Conservation (phyloP, 2,113 vertebrate genomes). For the Chitala chitala region DNA sequence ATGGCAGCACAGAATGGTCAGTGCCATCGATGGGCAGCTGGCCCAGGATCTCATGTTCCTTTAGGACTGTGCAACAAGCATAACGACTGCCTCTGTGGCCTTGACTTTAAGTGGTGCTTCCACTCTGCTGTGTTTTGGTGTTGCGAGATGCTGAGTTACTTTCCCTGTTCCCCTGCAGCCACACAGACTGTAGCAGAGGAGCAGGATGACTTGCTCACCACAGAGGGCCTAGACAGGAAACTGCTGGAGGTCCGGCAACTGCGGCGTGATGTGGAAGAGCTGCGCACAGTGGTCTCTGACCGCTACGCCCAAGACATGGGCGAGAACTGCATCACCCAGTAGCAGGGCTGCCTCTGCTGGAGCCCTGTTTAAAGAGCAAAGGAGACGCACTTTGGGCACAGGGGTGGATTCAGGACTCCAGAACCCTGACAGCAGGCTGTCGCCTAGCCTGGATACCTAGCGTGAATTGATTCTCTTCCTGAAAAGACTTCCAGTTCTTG, state of each 20-base stretch:
- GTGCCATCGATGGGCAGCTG: too few relatives aligned
- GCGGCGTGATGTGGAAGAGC: constrained; percentile 82
- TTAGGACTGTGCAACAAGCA: too few relatives aligned
- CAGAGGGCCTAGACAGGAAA: constrained; percentile 77
- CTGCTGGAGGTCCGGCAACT: constrained; percentile 79
- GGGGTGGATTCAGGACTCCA: neutral
- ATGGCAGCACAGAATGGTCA: too few relatives aligned
- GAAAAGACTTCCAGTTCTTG: neutral
- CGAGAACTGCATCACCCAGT: constrained; percentile 93
- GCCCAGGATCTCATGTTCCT: too few relatives aligned
- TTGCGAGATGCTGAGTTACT: too few relatives aligned
- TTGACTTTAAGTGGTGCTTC: too few relatives aligned
- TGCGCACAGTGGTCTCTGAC: constrained; percentile 86
- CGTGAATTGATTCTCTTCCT: neutral
- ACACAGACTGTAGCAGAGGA: constrained; percentile 54
- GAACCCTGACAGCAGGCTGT: neutral
- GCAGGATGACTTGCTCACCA: constrained; percentile 69
- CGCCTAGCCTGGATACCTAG: neutral
- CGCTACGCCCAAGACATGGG: constrained; percentile 98
- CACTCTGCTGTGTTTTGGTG: too few relatives aligned
- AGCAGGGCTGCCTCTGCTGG: constrained; percentile 20
- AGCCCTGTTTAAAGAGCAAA: neutral
- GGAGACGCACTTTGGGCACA: neutral
- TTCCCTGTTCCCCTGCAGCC: constrained; percentile 49
- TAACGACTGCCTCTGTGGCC: too few relatives aligned